phyloP scores from a whole-genome alignment of 1,140 invertebrate species.

The Cephus cinctus region DNA sequence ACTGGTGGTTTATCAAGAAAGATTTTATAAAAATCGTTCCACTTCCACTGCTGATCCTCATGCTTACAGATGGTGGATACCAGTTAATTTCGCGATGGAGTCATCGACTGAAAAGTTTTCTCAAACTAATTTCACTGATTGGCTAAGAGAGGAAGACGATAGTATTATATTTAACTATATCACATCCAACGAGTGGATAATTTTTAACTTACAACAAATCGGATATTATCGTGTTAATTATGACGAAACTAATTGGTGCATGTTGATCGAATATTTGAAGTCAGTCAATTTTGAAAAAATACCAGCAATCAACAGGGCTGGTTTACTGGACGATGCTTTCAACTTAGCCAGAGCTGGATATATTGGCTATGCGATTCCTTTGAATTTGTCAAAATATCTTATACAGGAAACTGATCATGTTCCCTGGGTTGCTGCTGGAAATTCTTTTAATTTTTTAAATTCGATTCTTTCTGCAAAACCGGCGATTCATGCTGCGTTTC shows the following conservation, averaged over 20 bases:
- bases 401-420: conserved; percentile 55
- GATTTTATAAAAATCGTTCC: conserved; percentile 17
- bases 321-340: conserved; percentile 64
- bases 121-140: conserved; percentile 45
- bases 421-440: conserved; percentile 57
- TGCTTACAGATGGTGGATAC: conserved; percentile 46
- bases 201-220: conserved; percentile 51
- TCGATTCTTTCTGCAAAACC: conserved; percentile 30
- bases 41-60: neutral
- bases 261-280: conserved; percentile 44
- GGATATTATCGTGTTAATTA: conserved; percentile 63
- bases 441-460: conserved; percentile 38
- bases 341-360: conserved; percentile 54
- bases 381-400: conserved; percentile 57
- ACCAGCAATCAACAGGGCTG: conserved; percentile 56
- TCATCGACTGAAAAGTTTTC: conserved; percentile 37
- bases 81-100: conserved; percentile 37
- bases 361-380: conserved; percentile 50
- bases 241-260: conserved; percentile 54
- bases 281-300: conserved; percentile 39
- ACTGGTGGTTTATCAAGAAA: conserved; percentile 18
- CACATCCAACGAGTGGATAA: conserved; percentile 45
- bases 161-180: conserved; percentile 5
- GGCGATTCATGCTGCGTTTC: conserved; percentile 17
- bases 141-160: conserved; percentile 43